Conservation (phyloP, 2,888 invertebrate genomes). For the Thyatira batis region DNA sequence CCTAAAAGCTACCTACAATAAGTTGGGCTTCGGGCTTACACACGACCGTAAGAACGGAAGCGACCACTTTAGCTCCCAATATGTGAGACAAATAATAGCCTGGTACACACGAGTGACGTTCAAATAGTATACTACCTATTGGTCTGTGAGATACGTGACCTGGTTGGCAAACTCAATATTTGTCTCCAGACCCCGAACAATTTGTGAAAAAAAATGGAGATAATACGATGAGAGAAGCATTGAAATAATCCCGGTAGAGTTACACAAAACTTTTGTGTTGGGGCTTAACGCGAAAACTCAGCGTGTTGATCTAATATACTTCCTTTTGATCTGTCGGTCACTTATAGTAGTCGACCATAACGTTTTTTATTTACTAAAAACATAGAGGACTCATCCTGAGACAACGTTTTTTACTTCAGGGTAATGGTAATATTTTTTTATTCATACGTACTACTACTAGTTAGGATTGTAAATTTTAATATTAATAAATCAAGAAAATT, state of each 20-base stretch:
- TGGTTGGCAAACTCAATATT: slow-evolving; percentile 33
- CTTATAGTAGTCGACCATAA: too few species aligned
- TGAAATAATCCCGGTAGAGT: neutral
- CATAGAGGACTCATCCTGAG: too few species aligned
- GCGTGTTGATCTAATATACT: too few species aligned
- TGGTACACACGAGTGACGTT: slow-evolving; percentile 32
- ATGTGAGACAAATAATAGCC: slow-evolving; percentile 38
- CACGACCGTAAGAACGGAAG: neutral
- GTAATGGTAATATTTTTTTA: too few species aligned
- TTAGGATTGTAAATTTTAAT: too few species aligned
- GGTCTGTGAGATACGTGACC: slow-evolving; percentile 36
- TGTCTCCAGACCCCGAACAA: slow-evolving; percentile 31
- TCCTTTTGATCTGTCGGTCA: too few species aligned
- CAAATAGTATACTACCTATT: slow-evolving; percentile 28
- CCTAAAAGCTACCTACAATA: neutral
- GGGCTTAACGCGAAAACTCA: slow-evolving; percentile 4
- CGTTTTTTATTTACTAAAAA: too few species aligned
- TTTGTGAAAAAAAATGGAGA: slow-evolving; percentile 30
- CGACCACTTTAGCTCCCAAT: slow-evolving; percentile 21
- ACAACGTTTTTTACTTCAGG: too few species aligned
- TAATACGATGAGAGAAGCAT: slow-evolving; percentile 20
- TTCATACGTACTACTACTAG: too few species aligned
- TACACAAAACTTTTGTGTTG: neutral
- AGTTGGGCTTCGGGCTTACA: neutral
- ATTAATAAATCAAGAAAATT: too few species aligned